These are phyloP conservation scores for Cantharis flavilabris DNA, from an alignment of 2,888 invertebrate genomes.

Conservation along the genomic window DNA sequence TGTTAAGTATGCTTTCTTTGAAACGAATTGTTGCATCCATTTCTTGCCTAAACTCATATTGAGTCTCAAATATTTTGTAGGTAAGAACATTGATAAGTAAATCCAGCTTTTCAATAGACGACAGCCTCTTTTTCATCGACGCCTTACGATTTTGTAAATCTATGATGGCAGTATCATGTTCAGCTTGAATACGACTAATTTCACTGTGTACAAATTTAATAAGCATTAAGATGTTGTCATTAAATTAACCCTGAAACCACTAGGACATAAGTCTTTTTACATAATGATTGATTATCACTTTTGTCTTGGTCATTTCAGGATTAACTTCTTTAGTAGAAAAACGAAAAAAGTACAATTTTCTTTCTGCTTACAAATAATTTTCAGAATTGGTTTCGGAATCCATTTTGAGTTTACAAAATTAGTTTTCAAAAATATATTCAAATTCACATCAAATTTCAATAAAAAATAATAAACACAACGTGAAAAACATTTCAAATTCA, in stretches of 20 bases:
- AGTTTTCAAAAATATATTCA: not conserved
- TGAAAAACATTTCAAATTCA: not conserved
- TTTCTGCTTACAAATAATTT: not conserved
- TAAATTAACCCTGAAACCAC: not conserved
- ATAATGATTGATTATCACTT: too few relatives aligned
- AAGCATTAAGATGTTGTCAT: not conserved
- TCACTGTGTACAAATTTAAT: constrained; percentile 20
- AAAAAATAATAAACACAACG: not conserved
- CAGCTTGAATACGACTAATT: constrained; percentile 33
- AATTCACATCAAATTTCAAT: not conserved
- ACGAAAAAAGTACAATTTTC: not conserved
- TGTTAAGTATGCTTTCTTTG: constrained; percentile 35
- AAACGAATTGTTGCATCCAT: constrained; percentile 38
- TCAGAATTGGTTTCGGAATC: not conserved
- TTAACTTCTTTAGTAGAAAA: not conserved
- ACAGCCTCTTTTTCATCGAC: constrained; percentile 21
- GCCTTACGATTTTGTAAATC: constrained; percentile 30
- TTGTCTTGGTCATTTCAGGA: not conserved
- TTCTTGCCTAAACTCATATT: constrained; percentile 39
- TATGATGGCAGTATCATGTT: constrained; percentile 29
- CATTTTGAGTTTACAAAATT: not conserved
- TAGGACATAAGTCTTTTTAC: not conserved
- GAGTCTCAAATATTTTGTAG: constrained; percentile 45
- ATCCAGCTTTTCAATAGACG: constrained; percentile 41
- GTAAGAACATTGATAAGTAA: constrained; percentile 42